These are phyloP conservation scores for Epirrhoe alternata DNA, from an alignment of 2,888 invertebrate genomes.

Conservation along the genomic window DNA sequence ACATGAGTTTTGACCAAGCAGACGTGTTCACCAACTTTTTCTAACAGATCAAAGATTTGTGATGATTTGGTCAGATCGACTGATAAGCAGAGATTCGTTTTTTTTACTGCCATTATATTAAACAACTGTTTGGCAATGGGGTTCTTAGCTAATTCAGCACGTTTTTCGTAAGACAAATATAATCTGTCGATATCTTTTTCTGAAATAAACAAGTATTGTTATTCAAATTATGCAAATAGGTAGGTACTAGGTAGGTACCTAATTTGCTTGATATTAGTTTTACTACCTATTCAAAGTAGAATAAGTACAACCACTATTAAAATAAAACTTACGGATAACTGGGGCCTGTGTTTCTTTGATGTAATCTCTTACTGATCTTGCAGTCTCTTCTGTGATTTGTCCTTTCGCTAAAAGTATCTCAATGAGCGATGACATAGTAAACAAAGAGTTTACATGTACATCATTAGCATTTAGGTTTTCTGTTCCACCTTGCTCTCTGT, in stretches of 20 bases:
- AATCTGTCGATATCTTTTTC: slow-evolving; percentile 75
- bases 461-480: slow-evolving; percentile 88
- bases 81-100: slow-evolving; percentile 95
- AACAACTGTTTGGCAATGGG: slow-evolving; percentile 88
- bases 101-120: slow-evolving; percentile 91
- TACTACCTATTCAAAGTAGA: too few relatives aligned
- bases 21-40: slow-evolving; percentile 92
- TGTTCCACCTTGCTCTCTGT: slow-evolving; percentile 96
- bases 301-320: background rate
- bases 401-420: slow-evolving; percentile 86
- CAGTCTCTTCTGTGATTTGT: slow-evolving; percentile 84
- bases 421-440: slow-evolving; percentile 88
- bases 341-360: slow-evolving; percentile 86
- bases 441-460: slow-evolving; percentile 89
- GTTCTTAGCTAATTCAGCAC: slow-evolving; percentile 86
- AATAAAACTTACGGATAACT: slow-evolving; percentile 62
- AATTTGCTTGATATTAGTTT: background rate
- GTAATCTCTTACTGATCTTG: slow-evolving; percentile 86
- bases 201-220: slow-evolving; percentile 48
- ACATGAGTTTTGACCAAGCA: slow-evolving; percentile 95
- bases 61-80: slow-evolving; percentile 91
- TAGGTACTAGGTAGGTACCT: too few relatives aligned
- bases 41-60: slow-evolving; percentile 89
- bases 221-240: background rate
- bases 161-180: slow-evolving; percentile 84